Conservation (phyloP, 1,140 invertebrate species). For the Parasteatoda tepidariorum region DNA sequence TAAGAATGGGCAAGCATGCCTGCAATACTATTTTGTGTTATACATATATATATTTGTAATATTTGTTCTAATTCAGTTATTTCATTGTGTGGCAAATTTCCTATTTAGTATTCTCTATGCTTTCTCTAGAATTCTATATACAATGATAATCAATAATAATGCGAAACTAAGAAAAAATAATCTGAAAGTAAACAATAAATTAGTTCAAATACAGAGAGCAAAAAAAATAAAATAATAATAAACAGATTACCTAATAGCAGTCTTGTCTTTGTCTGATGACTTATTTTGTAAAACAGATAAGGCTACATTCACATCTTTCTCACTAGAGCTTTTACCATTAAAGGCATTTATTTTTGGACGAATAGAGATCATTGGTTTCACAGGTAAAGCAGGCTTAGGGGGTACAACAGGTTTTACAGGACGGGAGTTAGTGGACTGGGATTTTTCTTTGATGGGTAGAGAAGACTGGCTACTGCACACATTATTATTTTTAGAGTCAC, state of each 20-base stretch:
- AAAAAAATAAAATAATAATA: background rate
- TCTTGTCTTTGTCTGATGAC: slow-evolving; percentile 43
- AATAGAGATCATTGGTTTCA: slow-evolving; percentile 58
- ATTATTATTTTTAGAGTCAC: slow-evolving; percentile 2
- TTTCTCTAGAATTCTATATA: no score
- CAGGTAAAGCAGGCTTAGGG: slow-evolving; percentile 62
- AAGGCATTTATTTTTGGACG: background rate
- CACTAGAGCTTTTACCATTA: background rate
- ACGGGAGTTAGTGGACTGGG: background rate
- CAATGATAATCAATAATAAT: no score
- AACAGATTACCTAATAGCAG: slow-evolving; percentile 33
- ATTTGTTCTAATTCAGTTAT: no score
- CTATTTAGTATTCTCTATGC: no score
- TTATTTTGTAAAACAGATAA: slow-evolving; percentile 49
- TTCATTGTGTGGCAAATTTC: no score
- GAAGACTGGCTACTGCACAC: background rate
- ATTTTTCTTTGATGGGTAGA: background rate
- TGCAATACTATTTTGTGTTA: no score
- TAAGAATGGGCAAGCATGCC: no score
- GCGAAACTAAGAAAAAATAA: no score
- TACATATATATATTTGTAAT: no score
- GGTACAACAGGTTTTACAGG: slow-evolving; percentile 57
- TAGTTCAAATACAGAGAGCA: no score
- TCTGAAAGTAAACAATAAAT: no score
- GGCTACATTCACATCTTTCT: slow-evolving; percentile 31